phyloP scores from a whole-genome alignment of 2,797 vertebrate species.

The Schizopygopsis pylzovi region DNA sequence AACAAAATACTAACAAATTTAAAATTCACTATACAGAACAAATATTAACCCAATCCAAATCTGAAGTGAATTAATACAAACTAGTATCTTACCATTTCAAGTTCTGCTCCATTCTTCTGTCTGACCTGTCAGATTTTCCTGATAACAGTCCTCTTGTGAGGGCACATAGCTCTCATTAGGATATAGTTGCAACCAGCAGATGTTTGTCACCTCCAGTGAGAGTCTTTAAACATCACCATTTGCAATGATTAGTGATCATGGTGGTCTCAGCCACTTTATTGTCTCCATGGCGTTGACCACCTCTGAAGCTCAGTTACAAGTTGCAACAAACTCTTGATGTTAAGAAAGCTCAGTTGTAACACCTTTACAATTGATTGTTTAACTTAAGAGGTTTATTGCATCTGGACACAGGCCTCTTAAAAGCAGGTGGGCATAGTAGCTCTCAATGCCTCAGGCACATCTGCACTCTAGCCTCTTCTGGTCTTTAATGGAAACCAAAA shows the following conservation, averaged over 20 bases:
- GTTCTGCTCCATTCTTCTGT: not conserved
- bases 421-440: not conserved
- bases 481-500: conserved; percentile 16
- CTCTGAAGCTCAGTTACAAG: conserved; percentile 7
- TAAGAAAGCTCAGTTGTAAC: not conserved
- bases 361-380: conserved; percentile 4
- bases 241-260: conserved; percentile 9
- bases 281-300: not conserved
- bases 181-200: conserved; percentile 16
- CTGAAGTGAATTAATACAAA: not conserved
- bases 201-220: not conserved
- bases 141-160: not conserved
- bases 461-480: not conserved
- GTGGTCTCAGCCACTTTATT: conserved; percentile 7
- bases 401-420: not conserved
- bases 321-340: not conserved
- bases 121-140: not conserved
- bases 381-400: not conserved
- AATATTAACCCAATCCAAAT: not conserved
- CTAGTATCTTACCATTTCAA: not conserved
- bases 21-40: not conserved
- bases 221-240: not conserved
- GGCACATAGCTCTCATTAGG: not conserved
- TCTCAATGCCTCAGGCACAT: not conserved
- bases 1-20: not conserved